Percentiles rank a stretch among this genome's conserved stretches.
Conservation (phyloP, 2,113 vertebrate species). For the Neodontobutis hainanensis region DNA sequence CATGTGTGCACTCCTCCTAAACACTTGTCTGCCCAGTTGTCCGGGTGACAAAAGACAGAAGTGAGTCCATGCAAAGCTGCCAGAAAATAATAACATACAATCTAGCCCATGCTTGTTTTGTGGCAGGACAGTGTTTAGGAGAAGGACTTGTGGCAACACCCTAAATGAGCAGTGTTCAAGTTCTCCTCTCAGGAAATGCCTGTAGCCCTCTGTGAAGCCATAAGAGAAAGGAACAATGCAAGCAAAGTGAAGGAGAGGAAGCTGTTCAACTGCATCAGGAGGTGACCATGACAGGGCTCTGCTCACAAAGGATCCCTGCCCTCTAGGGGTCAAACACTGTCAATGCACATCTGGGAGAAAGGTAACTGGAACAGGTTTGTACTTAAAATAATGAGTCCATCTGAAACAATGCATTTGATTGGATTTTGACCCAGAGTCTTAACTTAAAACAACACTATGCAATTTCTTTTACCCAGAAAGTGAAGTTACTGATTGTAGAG, state of each 20-base stretch:
- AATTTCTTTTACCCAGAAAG: too few species aligned
- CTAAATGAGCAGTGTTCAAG: background rate
- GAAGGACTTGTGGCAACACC: slow-evolving; percentile 21
- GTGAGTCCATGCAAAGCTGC: slow-evolving; percentile 47
- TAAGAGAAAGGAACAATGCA: slow-evolving; percentile 4
- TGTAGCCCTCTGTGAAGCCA: slow-evolving; percentile 10
- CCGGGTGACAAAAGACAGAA: slow-evolving; percentile 39
- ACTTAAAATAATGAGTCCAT: too few species aligned
- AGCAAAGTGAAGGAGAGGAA: slow-evolving; percentile 15
- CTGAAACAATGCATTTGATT: too few species aligned
- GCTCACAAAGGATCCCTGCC: slow-evolving; percentile 40
- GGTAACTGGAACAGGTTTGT: slow-evolving; percentile 15
- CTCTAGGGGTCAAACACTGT: slow-evolving; percentile 51
- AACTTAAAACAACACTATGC: too few species aligned
- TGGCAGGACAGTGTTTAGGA: slow-evolving; percentile 26
- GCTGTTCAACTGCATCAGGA: slow-evolving; percentile 9
- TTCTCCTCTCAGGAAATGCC: slow-evolving; percentile 18
- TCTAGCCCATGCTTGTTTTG: slow-evolving; percentile 31
- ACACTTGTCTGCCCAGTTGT: slow-evolving; percentile 22
- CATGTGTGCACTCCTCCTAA: slow-evolving; percentile 1
- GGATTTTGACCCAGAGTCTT: too few species aligned
- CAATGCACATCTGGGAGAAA: slow-evolving; percentile 55
- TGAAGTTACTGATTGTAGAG: too few species aligned
- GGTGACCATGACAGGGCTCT: background rate
- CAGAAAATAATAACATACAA: slow-evolving; percentile 46